Conservation (phyloP, 2,113 vertebrate species). For the Hyperopisus bebe region DNA sequence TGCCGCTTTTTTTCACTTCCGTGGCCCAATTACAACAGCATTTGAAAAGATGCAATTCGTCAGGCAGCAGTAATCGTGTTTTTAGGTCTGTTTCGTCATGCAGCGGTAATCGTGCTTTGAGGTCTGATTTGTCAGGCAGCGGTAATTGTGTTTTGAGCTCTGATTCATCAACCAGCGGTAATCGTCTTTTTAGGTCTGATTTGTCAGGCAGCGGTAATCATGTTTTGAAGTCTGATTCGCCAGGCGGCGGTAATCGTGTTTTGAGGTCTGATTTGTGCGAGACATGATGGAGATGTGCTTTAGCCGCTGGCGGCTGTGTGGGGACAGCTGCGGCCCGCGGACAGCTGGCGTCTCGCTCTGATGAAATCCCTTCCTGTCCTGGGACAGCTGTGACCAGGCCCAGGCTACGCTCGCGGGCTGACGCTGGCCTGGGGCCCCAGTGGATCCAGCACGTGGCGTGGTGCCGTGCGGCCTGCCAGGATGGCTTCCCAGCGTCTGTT, state of each 20-base stretch:
- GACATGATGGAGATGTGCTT: constrained; percentile 8
- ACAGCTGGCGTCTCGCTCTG: constrained; percentile 34
- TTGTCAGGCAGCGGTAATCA: neutral
- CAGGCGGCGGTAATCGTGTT: constrained; percentile 26
- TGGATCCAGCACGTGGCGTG: neutral
- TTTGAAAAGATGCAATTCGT: neutral
- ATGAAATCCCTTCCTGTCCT: neutral
- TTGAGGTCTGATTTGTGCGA: neutral
- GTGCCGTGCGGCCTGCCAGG: neutral
- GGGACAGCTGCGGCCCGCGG: constrained; percentile 21
- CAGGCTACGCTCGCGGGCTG: neutral
- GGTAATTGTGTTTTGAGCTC: neutral
- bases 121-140: neutral
- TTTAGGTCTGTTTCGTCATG: neutral
- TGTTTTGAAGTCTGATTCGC: neutral
- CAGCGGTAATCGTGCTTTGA: neutral
- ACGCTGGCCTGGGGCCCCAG: neutral
- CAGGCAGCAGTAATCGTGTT: constrained; percentile 19
- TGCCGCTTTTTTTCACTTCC: neutral
- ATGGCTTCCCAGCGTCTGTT: neutral
- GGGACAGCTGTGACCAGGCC: neutral
- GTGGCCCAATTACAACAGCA: neutral
- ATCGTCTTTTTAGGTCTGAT: neutral
- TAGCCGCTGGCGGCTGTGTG: constrained; percentile 37
- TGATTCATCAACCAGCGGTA: neutral